Evolutionary conservation across 2,797 vertebrate genomes (phyloP), one percentile per base, ranked within the genome.

Genomic region (Helostoma temminkii): DNA sequence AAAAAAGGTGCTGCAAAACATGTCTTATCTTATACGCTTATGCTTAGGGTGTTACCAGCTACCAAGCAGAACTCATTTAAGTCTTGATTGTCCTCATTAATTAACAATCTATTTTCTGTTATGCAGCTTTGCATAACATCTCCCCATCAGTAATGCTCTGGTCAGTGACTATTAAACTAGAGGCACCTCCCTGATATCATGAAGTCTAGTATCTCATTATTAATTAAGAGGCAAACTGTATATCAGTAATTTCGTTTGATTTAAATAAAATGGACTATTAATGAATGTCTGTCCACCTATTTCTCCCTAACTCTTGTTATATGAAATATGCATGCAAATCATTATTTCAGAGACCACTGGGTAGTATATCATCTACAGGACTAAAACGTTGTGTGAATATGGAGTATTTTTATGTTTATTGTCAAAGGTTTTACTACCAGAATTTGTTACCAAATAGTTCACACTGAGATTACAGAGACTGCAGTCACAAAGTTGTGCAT

Each of bases 81-180:
- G 45, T 16, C 49, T 54, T 25, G 3, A 22, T 39, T 34, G 0
- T 57, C 19, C 5, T 21, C 25, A 36, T 48, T 56, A 9, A 34
- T 11, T 22, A 49, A 54, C 30, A 52, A 67, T 66, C 34, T 36
- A 18, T 62, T 12, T 22, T 30, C 18, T 3, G 1, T 36, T 37
- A 32, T 65, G 76, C 18, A 50, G 56, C 61, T n/a, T 66, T 49
- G 26, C 30, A 65, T 46, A 45, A 42, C 4, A 45, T 50, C 41
- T 49, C 49, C 41, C 21, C 58, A 57, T 76, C 32, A 34, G 75
- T 52, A 54, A 47, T 21, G n/a, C n/a, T n/a, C n/a, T n/a, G n/a
- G 66, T 66, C 72, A 71, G 42, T 84, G 78, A n/a, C 58, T 80
- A 58, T 66, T 72, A 72, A 84, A 84, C 56, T 41, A 49, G 26